A percentile compares a stretch with the other conserved stretches of the same genome.
Conservation (phyloP, 1,140 invertebrate species). For the Dreissena rostriformis region DNA sequence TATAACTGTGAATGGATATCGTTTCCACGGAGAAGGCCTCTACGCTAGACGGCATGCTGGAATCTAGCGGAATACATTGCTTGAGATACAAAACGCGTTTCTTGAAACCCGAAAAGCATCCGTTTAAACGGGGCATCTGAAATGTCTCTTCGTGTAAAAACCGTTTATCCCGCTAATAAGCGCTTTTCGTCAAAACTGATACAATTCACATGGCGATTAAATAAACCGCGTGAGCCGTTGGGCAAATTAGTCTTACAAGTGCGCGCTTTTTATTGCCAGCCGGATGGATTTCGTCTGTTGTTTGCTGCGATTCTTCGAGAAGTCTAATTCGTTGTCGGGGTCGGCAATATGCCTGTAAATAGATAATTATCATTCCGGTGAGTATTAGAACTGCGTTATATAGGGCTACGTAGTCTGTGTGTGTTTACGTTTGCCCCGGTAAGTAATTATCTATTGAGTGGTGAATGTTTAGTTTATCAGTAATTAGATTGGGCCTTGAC, state of each 20-base stretch:
- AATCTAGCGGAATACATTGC: too few species aligned
- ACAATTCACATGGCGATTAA: constrained; percentile 57
- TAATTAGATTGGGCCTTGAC: constrained; percentile 49
- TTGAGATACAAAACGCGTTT: too few species aligned
- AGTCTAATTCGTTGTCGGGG: constrained; percentile 47
- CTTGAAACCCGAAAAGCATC: too few species aligned
- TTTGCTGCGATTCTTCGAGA: constrained; percentile 10
- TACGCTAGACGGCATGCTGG: too few species aligned
- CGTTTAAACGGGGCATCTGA: too few species aligned
- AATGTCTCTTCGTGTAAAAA: background rate
- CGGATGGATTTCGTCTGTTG: constrained; percentile 36
- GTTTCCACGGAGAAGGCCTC: too few species aligned
- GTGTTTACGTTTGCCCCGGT: constrained; percentile 42
- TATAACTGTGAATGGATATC: too few species aligned
- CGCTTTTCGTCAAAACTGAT: constrained; percentile 36
- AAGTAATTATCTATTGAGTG: constrained; percentile 58
- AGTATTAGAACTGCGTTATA: constrained; percentile 51
- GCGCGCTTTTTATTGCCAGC: constrained; percentile 39
- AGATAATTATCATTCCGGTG: constrained; percentile 30
- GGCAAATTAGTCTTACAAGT: constrained; percentile 52
- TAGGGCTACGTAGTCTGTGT: constrained; percentile 23
- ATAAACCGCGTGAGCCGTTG: constrained; percentile 33
- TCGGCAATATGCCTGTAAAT: constrained; percentile 40
- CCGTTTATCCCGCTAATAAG: constrained; percentile 27
- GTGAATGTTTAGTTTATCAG: constrained; percentile 45